These are phyloP conservation scores for Ametastegia equiseti DNA, from an alignment of 2,888 invertebrate species.

Conservation along the genomic window DNA sequence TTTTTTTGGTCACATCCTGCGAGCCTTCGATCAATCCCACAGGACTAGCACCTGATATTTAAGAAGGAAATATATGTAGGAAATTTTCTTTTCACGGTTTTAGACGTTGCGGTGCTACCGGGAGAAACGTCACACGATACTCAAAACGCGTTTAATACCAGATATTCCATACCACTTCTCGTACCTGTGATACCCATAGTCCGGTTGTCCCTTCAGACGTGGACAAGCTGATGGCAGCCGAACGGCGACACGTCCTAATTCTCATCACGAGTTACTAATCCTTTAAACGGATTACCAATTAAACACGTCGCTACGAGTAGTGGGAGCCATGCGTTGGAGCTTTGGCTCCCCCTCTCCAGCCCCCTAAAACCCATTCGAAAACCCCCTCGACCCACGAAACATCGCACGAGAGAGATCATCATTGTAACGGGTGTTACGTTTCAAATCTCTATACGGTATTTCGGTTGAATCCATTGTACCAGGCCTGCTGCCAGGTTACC, in stretches of 20 bases:
- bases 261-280: slow-evolving; percentile 73
- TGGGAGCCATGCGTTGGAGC: slow-evolving; percentile 43
- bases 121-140: slow-evolving; percentile 13
- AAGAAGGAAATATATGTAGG: neutral
- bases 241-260: slow-evolving; percentile 71
- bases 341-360: neutral
- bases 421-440: slow-evolving; percentile 65
- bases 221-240: slow-evolving; percentile 68
- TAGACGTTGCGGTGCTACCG: neutral
- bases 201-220: slow-evolving; percentile 50
- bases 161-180: slow-evolving; percentile 20
- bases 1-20: neutral
- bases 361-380: slow-evolving; percentile 47
- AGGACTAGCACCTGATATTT: too few relatives aligned
- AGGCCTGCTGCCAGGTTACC: slow-evolving; percentile 54
- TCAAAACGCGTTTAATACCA: slow-evolving; percentile 2
- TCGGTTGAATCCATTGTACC: slow-evolving; percentile 57
- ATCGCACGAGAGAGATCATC: slow-evolving; percentile 51
- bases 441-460: slow-evolving; percentile 64
- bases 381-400: slow-evolving; percentile 46
- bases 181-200: neutral
- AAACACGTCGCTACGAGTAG: slow-evolving; percentile 68
- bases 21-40: neutral
- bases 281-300: slow-evolving; percentile 76
- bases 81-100: neutral